Percentiles rank a stretch among this genome's conserved stretches.
Evolutionary conservation across 2,888 invertebrate genomes (phyloP).

Genomic region (Ametastegia equiseti): DNA sequence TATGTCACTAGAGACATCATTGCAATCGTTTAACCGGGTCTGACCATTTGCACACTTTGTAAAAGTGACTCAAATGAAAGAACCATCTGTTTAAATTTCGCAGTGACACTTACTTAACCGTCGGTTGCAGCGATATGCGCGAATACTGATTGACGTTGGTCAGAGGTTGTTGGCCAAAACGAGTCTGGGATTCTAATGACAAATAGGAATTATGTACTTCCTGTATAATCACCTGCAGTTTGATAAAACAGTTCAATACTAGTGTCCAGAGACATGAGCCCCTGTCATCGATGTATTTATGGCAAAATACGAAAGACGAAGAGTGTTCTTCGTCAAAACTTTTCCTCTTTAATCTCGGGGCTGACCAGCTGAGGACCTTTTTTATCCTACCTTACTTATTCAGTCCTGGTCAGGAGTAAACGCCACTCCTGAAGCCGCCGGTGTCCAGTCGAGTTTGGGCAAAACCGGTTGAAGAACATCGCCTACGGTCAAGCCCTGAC

Average conservation of each 20-base stretch:
- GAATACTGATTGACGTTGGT: neutral
- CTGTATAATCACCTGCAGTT: neutral
- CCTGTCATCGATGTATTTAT: conserved; percentile 14
- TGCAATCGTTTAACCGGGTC: neutral
- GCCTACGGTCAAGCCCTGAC: conserved; percentile 8
- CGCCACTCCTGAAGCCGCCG: conserved; percentile 29
- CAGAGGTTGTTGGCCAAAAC: neutral
- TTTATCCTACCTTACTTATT: conserved; percentile 19
- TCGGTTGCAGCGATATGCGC: conserved; percentile 48
- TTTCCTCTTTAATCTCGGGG: neutral
- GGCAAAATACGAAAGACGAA: neutral
- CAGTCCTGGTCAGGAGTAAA: conserved; percentile 19
- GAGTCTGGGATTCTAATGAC: neutral
- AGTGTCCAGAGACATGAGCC: neutral
- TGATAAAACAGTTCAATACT: neutral
- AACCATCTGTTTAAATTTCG: conserved; percentile 70
- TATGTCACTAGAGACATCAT: neutral
- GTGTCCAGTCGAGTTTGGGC: conserved; percentile 37
- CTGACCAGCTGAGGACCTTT: neutral
- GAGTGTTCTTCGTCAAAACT: conserved; percentile 21
- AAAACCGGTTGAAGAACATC: conserved; percentile 40
- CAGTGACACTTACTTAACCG: conserved; percentile 62
- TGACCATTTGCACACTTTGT: neutral
- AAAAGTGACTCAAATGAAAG: conserved; percentile 68
- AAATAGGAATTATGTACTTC: neutral